These are phyloP conservation scores for Bombyx huttoni DNA, from an alignment of 2,888 invertebrate species.

Conservation along the genomic window DNA sequence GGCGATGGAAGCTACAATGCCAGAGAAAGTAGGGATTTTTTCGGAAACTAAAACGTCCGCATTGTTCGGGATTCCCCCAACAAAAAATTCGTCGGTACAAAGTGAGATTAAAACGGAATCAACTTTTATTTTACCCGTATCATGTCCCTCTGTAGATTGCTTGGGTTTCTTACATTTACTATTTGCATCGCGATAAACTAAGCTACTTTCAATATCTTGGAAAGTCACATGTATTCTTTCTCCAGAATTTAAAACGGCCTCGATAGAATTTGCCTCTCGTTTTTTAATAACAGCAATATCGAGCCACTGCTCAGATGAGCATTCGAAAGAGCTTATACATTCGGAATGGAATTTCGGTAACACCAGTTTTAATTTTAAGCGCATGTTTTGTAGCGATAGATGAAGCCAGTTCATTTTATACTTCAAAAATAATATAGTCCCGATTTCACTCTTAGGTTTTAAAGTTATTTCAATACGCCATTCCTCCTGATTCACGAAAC, in stretches of 20 bases:
- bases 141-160: neutral
- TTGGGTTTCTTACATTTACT: neutral
- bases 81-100: conserved; percentile 45
- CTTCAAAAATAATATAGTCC: conserved; percentile 42
- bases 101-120: conserved; percentile 10
- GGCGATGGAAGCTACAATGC: conserved; percentile 38
- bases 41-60: conserved; percentile 21
- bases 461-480: conserved; percentile 51
- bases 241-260: conserved; percentile 42
- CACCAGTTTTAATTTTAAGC: conserved; percentile 43
- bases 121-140: neutral
- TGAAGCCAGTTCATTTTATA: conserved; percentile 39
- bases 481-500: conserved; percentile 37
- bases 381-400: conserved; percentile 42
- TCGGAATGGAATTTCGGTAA: conserved; percentile 33
- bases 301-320: conserved; percentile 45
- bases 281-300: conserved; percentile 43
- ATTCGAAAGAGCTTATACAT: conserved; percentile 42
- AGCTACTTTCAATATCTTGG: conserved; percentile 14
- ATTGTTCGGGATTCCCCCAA: conserved; percentile 40
- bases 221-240: conserved; percentile 45
- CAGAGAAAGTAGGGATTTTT: conserved; percentile 33
- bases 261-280: conserved; percentile 40
- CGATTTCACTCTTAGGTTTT: conserved; percentile 40
- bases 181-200: conserved; percentile 6